Conservation (phyloP, 2,113 vertebrate species). For the Otocyon megalotis region DNA sequence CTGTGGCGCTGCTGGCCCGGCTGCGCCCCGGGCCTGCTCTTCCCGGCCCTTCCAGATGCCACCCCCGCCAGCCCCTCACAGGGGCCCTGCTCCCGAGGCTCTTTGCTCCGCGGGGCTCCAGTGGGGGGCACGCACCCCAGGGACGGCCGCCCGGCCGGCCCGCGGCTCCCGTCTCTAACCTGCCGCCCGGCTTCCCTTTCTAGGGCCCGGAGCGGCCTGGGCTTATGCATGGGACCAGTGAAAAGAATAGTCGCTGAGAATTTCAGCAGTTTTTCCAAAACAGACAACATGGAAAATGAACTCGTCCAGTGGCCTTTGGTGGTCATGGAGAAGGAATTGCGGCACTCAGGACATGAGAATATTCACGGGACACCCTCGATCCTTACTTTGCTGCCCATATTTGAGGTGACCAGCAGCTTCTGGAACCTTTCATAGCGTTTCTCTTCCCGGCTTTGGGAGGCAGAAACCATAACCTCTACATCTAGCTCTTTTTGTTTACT, state of each 20-base stretch:
- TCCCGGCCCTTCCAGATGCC: too few relatives aligned
- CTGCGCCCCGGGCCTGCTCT: too few relatives aligned
- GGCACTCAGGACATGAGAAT: not conserved
- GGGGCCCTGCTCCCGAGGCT: too few relatives aligned
- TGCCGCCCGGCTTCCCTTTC: too few relatives aligned
- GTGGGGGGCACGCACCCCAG: too few relatives aligned
- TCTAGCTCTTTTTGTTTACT: not conserved
- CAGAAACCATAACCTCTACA: not conserved
- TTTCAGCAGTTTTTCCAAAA: not conserved
- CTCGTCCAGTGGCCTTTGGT: not conserved
- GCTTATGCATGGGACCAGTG: not conserved
- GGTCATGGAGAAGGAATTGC: constrained; percentile 48
- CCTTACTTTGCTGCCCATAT: not conserved
- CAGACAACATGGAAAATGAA: constrained; percentile 20
- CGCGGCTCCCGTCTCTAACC: too few relatives aligned
- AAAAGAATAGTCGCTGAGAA: constrained; percentile 17
- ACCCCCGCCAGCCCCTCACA: too few relatives aligned
- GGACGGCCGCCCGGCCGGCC: too few relatives aligned
- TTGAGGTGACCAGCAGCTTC: not conserved
- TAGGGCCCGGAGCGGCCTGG: not conserved
- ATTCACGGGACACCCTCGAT: not conserved
- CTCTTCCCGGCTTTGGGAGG: not conserved
- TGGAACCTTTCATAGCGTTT: not conserved
- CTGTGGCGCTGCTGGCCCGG: too few relatives aligned
- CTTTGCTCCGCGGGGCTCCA: too few relatives aligned